Conservation (phyloP, 2,888 invertebrate genomes). For the Torymus auratus region DNA sequence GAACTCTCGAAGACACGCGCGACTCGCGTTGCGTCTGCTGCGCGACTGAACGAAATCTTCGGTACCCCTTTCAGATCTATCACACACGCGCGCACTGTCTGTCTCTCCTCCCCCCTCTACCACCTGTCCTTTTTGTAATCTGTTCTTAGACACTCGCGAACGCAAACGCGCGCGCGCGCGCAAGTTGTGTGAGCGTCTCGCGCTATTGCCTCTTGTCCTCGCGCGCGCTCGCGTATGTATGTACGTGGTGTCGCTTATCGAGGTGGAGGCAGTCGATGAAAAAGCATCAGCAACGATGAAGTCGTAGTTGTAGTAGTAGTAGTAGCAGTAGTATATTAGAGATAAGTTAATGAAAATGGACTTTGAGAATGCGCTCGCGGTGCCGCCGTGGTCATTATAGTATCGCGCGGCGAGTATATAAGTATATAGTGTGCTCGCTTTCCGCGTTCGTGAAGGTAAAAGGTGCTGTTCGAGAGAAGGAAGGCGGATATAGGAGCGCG, state of each 20-base stretch:
- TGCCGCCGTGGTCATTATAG: background rate
- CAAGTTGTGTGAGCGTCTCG: too few species aligned
- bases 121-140: background rate
- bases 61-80: conserved; percentile 27
- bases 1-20: background rate
- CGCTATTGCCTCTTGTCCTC: background rate
- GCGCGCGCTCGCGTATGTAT: background rate
- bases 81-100: background rate
- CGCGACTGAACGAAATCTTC: conserved; percentile 11
- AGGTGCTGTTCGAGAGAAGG: too few species aligned
- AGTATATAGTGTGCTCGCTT: too few species aligned
- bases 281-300: background rate
- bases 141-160: background rate
- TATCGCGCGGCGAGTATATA: too few species aligned
- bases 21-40: background rate
- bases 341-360: conserved; percentile 36
- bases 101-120: background rate
- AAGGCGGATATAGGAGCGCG: too few species aligned
- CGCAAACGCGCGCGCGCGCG: too few species aligned
- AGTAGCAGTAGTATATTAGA: too few species aligned
- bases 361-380: background rate
- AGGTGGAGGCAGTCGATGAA: background rate
- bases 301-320: too few species aligned
- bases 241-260: background rate
- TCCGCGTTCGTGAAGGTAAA: too few species aligned